Conservation (phyloP, 2,797 vertebrate species). For the Oophaga sylvatica region DNA sequence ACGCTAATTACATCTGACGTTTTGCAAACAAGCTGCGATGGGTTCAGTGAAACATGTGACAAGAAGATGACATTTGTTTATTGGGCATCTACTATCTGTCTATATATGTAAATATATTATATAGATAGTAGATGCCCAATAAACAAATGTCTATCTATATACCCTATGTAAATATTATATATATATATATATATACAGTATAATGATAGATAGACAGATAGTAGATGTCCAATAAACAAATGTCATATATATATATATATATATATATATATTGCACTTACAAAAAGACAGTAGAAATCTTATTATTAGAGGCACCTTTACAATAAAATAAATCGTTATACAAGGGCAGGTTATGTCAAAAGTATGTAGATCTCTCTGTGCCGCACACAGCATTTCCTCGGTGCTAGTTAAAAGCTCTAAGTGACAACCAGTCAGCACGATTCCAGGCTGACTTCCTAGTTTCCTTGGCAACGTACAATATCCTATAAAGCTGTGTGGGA, state of each 20-base stretch:
- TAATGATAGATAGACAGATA: too few relatives aligned
- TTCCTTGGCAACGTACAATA: conserved; percentile 58
- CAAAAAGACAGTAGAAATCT: neutral
- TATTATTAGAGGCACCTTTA: neutral
- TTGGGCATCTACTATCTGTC: neutral
- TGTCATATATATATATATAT: too few relatives aligned
- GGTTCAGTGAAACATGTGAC: conserved; percentile 21
- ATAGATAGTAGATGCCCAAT: too few relatives aligned
- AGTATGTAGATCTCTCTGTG: conserved; percentile 29
- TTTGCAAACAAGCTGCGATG: conserved; percentile 35
- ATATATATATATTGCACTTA: neutral
- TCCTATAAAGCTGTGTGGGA: conserved; percentile 62
- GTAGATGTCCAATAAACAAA: too few relatives aligned
- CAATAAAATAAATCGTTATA: conserved; percentile 18
- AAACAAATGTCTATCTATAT: too few relatives aligned
- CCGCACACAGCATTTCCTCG: conserved; percentile 30
- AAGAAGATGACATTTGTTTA: conserved; percentile 26
- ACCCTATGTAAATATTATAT: too few relatives aligned
- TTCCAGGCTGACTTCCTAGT: conserved; percentile 62
- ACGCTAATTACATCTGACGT: conserved; percentile 40
- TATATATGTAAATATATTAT: too few relatives aligned
- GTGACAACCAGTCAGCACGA: conserved; percentile 61
- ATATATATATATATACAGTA: too few relatives aligned
- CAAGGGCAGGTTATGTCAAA: neutral
- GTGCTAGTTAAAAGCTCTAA: conserved; percentile 59